These are phyloP conservation scores for Ascidia mentula DNA, from an alignment of 23 tunicate genomes.

Conservation along the genomic window DNA sequence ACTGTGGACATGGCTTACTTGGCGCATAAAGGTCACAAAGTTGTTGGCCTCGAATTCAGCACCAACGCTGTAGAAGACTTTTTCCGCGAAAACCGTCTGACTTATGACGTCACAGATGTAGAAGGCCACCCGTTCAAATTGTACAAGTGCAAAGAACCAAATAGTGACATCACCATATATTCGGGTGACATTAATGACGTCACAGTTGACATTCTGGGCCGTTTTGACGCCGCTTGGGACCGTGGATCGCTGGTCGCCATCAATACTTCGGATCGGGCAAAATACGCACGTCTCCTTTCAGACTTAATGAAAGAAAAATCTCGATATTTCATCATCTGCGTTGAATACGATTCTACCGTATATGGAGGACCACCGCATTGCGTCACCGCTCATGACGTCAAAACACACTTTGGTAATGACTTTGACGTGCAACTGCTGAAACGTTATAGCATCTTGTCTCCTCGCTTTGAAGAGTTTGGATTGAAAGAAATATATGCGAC, in stretches of 20 bases:
- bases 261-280: constrained; percentile 8
- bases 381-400: background rate
- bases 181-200: constrained; percentile 61
- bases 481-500: background rate
- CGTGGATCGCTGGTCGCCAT: constrained; percentile 64
- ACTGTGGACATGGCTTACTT: constrained; percentile 68
- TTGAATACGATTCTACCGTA: constrained; percentile 14
- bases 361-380: constrained; percentile 49
- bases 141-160: constrained; percentile 27
- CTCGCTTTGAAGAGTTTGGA: background rate
- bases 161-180: constrained; percentile 43
- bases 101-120: background rate
- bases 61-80: constrained; percentile 42
- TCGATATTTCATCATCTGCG: constrained; percentile 23
- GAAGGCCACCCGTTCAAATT: background rate
- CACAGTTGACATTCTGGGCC: constrained; percentile 32
- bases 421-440: background rate
- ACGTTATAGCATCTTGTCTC: background rate
- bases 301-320: constrained; percentile 29
- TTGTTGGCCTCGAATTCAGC: constrained; percentile 74
- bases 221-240: constrained; percentile 81
- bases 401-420: background rate
- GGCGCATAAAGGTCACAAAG: constrained; percentile 61
- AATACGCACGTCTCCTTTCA: constrained; percentile 35
- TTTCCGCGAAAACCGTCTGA: constrained; percentile 39